phyloP scores from a whole-genome alignment of 2,888 invertebrate genomes.

The Spodoptera picta region DNA sequence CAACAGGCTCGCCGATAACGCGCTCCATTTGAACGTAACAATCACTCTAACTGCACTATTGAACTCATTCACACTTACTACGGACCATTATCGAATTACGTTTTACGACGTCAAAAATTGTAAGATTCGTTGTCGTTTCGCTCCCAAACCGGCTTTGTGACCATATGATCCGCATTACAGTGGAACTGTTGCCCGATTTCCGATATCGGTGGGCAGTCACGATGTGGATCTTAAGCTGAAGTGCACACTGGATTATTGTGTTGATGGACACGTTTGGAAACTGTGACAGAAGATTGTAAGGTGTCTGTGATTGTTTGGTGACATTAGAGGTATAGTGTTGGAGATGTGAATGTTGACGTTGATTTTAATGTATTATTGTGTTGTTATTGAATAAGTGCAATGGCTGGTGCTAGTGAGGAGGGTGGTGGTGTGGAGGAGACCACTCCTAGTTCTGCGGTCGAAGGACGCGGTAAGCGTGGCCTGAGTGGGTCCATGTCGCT shows the following conservation, averaged over 20 bases:
- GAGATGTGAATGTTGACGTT: conserved; percentile 82
- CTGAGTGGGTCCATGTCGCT: conserved; percentile 85
- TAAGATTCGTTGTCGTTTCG: conserved; percentile 55
- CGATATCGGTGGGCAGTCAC: conserved; percentile 72
- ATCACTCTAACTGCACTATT: conserved; percentile 72
- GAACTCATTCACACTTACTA: conserved; percentile 63
- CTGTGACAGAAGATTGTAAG: conserved; percentile 76
- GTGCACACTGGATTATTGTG: conserved; percentile 71
- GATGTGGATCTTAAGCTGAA: conserved; percentile 79
- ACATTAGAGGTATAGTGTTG: conserved; percentile 71
- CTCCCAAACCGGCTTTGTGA: conserved; percentile 76
- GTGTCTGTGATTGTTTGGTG: conserved; percentile 73
- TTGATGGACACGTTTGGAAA: conserved; percentile 61
- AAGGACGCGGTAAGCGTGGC: conserved; percentile 76
- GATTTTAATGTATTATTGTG: conserved; percentile 62
- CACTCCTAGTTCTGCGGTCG: conserved; percentile 56
- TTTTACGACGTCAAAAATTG: conserved; percentile 56
- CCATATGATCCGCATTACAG: conserved; percentile 78
- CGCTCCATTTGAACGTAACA: conserved; percentile 79
- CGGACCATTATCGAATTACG: conserved; percentile 60
- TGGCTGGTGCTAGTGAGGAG: conserved; percentile 84
- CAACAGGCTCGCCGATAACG: conserved; percentile 75
- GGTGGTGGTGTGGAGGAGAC: conserved; percentile 73
- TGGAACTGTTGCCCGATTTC: conserved; percentile 71
- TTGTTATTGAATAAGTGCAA: conserved; percentile 74